phyloP scores from a whole-genome alignment of 2,797 vertebrate species.

The Synaphobranchus kaupii region DNA sequence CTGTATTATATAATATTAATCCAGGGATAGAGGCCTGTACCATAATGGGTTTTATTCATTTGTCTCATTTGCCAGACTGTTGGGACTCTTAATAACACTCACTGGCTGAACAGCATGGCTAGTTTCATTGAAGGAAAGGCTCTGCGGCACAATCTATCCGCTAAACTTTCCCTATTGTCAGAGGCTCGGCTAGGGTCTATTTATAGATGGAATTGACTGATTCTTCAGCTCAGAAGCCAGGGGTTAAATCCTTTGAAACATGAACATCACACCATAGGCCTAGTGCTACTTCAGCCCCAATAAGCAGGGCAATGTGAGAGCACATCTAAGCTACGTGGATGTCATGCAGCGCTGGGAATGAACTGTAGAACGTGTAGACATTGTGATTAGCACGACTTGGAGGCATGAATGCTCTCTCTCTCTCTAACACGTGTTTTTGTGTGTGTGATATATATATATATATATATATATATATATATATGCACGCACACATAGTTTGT shows the following conservation, averaged over 20 bases:
- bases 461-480: background rate
- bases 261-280: background rate
- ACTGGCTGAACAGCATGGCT: background rate
- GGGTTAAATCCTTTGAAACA: slow-evolving; percentile 34
- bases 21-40: background rate
- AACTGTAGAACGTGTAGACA: background rate
- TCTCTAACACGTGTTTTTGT: background rate
- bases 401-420: background rate
- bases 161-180: slow-evolving; percentile 21
- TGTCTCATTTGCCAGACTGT: background rate
- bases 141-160: slow-evolving; percentile 22
- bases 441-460: no score
- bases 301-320: background rate
- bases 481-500: background rate
- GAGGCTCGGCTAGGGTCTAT: slow-evolving; percentile 33
- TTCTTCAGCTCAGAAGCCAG: slow-evolving; percentile 19
- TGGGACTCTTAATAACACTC: slow-evolving; percentile 19
- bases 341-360: background rate
- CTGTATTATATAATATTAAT: background rate
- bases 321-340: background rate
- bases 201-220: slow-evolving; percentile 34
- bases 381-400: background rate
- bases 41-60: background rate
- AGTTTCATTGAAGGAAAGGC: slow-evolving; percentile 23
- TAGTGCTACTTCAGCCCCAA: background rate